A percentile compares a stretch with the other conserved stretches of the same genome.
Conservation (phyloP, 2,797 vertebrate genomes). For the Picus viridis region DNA sequence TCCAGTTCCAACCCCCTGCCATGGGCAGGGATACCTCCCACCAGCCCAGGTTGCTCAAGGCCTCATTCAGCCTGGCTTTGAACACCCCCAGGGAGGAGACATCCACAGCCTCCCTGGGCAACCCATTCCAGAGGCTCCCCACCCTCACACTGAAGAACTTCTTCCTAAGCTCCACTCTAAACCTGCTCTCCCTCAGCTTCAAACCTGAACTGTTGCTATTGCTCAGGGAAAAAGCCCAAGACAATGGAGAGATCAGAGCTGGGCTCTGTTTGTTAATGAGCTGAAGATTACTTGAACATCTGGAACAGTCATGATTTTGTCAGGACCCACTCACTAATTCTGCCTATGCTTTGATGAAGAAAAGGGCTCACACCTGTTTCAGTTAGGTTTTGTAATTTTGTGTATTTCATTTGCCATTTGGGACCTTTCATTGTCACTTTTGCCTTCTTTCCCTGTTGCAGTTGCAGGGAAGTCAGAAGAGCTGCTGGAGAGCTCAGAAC, state of each 20-base stretch:
- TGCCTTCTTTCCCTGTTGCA: background rate
- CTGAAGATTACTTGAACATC: background rate
- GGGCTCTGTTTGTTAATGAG: background rate
- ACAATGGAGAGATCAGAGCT: background rate
- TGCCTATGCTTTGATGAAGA: background rate
- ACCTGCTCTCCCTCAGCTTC: background rate
- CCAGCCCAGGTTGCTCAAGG: no score
- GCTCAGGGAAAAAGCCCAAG: background rate
- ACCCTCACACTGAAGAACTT: no score
- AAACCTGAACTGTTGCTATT: background rate
- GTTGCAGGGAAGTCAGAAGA: slow-evolving; percentile 72
- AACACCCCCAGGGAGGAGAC: no score
- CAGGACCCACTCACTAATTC: background rate
- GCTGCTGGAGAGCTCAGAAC: slow-evolving; percentile 67
- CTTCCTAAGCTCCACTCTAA: no score
- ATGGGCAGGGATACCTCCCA: no score
- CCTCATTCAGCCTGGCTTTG: no score
- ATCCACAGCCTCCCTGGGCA: no score
- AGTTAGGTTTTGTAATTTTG: background rate
- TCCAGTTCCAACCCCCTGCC: no score
- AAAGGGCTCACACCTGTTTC: background rate
- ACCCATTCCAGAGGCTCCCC: no score
- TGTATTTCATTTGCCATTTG: background rate
- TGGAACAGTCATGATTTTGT: background rate
- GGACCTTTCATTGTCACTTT: background rate